These are phyloP conservation scores for Vidua chalybeata DNA, from an alignment of 2,113 vertebrate species.

Conservation along the genomic window DNA sequence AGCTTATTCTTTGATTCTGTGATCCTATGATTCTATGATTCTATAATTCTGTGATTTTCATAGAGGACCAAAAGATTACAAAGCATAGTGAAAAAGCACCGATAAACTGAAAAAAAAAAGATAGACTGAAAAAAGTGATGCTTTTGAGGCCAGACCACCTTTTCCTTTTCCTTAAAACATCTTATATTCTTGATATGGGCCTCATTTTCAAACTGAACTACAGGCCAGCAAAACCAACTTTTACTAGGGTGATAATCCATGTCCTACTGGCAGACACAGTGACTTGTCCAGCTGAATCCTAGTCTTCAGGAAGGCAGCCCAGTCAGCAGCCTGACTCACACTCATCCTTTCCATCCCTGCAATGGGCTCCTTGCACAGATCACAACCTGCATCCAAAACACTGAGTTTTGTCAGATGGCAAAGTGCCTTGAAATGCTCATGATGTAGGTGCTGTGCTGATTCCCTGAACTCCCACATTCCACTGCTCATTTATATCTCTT, in stretches of 20 bases:
- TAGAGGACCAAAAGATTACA: not conserved
- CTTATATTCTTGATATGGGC: not conserved
- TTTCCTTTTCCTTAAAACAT: not conserved
- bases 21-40: not conserved
- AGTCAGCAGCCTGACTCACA: not conserved
- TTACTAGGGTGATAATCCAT: not conserved
- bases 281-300: not conserved
- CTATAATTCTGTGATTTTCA: not conserved
- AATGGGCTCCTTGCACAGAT: not conserved
- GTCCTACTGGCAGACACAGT: not conserved
- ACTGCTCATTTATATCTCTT: slow-evolving; percentile 45
- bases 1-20: not conserved
- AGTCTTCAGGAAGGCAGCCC: not conserved
- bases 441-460: not conserved
- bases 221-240: not conserved
- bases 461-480: not conserved
- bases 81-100: not conserved
- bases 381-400: not conserved
- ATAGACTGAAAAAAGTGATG: not conserved
- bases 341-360: not conserved
- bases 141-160: not conserved
- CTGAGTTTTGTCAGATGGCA: not conserved
- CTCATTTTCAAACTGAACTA: not conserved
- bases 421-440: not conserved
- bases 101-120: not conserved